These are phyloP conservation scores for Fragum fragum DNA, from an alignment of 2,888 invertebrate genomes.

Conservation along the genomic window DNA sequence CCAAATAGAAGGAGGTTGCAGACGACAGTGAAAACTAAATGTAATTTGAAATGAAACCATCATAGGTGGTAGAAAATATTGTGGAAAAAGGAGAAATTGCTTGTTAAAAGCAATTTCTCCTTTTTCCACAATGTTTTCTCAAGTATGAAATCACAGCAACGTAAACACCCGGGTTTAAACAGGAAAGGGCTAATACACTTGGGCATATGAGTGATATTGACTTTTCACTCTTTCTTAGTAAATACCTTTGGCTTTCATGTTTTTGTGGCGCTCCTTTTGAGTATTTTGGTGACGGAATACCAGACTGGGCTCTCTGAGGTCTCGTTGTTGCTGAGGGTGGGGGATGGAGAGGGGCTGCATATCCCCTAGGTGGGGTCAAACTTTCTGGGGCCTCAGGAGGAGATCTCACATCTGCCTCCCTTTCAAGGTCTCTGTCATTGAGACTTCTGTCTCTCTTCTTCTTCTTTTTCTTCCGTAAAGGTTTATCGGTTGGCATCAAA, in stretches of 20 bases:
- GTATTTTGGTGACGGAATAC: constrained; percentile 74
- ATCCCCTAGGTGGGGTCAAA: constrained; percentile 79
- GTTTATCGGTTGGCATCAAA: constrained; percentile 39
- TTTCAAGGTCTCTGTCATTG: constrained; percentile 61
- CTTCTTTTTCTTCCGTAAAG: constrained; percentile 69
- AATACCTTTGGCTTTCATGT: constrained; percentile 67
- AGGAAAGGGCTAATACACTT: no score
- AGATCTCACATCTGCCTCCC: constrained; percentile 71
- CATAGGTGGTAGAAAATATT: no score
- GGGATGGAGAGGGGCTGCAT: constrained; percentile 81
- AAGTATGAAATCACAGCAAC: no score
- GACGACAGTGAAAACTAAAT: no score
- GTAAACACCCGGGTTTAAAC: no score
- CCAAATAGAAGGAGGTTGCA: no score
- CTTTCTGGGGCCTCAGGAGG: constrained; percentile 74
- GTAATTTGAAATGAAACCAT: no score
- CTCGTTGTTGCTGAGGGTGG: constrained; percentile 73
- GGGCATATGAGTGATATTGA: no score
- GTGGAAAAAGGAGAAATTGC: no score
- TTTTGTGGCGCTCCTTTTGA: constrained; percentile 76
- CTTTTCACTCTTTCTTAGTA: background rate
- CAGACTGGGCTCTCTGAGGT: constrained; percentile 72
- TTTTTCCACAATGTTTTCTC: no score
- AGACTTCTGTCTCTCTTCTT: constrained; percentile 68
- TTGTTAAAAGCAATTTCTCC: no score